Evolutionary conservation across 2,797 vertebrate species (phyloP).

Genomic region (Schizopygopsis pylzovi): DNA sequence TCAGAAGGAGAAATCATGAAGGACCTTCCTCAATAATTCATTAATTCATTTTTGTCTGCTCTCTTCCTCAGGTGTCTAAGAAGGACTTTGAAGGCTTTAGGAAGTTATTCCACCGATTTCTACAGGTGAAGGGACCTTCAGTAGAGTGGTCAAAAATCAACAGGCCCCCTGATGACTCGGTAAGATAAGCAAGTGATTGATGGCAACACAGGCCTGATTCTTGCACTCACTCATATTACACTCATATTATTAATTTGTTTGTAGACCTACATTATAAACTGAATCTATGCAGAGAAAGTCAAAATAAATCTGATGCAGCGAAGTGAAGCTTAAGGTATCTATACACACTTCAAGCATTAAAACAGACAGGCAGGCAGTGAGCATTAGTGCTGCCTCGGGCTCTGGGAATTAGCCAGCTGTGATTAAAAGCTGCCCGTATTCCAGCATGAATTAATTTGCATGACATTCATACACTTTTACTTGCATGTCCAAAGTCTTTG

Average conservation of each 20-base stretch:
- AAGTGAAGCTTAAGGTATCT: neutral
- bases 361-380: neutral
- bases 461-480: neutral
- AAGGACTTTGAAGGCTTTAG: constrained; percentile 96
- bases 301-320: no score
- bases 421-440: constrained; percentile 11
- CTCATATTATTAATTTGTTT: neutral
- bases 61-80: constrained; percentile 74
- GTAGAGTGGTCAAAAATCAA: constrained; percentile 98
- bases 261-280: neutral
- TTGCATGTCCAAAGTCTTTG: neutral
- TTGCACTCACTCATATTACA: neutral
- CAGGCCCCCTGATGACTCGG: constrained; percentile 95
- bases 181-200: constrained; percentile 72
- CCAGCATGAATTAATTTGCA: neutral
- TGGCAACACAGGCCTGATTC: neutral
- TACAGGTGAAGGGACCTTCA: constrained; percentile 96
- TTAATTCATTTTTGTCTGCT: neutral
- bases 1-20: neutral
- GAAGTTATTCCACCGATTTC: constrained; percentile 94
- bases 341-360: neutral
- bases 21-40: neutral
- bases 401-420: constrained; percentile 19
- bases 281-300: neutral
- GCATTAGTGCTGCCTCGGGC: neutral